phyloP scores from a whole-genome alignment of 2,888 invertebrate species.

The Nycteola revayana region DNA sequence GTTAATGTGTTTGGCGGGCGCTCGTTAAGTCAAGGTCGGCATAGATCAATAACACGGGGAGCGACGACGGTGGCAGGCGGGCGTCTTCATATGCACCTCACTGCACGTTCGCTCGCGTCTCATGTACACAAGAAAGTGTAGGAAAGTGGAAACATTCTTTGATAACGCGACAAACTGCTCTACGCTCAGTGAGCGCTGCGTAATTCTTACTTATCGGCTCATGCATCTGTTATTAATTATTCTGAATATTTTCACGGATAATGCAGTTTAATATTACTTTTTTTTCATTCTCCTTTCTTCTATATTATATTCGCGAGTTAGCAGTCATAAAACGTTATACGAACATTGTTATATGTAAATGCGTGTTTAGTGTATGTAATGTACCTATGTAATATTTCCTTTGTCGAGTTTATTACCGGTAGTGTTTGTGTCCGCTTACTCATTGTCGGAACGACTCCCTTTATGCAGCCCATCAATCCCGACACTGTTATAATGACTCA shows the following conservation, averaged over 20 bases:
- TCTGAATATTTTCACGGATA: conserved; percentile 26
- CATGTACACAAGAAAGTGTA: conserved; percentile 66
- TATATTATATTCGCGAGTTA: too few relatives aligned
- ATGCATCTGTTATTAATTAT: conserved; percentile 22
- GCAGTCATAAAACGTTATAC: too few relatives aligned
- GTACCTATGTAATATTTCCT: conserved; percentile 31
- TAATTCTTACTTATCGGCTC: conserved; percentile 36
- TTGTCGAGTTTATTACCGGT: conserved; percentile 43
- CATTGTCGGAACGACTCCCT: conserved; percentile 49
- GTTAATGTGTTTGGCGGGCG: conserved; percentile 63
- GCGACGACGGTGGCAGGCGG: conserved; percentile 42
- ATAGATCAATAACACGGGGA: conserved; percentile 61
- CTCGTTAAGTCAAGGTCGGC: conserved; percentile 71
- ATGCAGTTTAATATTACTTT: conserved; percentile 9
- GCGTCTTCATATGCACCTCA: conserved; percentile 41
- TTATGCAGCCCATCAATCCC: conserved; percentile 49
- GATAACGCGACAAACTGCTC: conserved; percentile 45
- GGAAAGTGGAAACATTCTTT: conserved; percentile 73
- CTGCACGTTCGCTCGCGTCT: conserved; percentile 57
- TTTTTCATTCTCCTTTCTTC: conserved; percentile 1
- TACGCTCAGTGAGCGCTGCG: conserved; percentile 43
- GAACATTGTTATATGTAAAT: too few relatives aligned
- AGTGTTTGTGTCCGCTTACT: conserved; percentile 48
- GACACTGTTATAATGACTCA: conserved; percentile 50
- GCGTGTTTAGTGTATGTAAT: too few relatives aligned